phyloP scores from a whole-genome alignment of 1,140 invertebrate species.

The Bombus confusus region DNA sequence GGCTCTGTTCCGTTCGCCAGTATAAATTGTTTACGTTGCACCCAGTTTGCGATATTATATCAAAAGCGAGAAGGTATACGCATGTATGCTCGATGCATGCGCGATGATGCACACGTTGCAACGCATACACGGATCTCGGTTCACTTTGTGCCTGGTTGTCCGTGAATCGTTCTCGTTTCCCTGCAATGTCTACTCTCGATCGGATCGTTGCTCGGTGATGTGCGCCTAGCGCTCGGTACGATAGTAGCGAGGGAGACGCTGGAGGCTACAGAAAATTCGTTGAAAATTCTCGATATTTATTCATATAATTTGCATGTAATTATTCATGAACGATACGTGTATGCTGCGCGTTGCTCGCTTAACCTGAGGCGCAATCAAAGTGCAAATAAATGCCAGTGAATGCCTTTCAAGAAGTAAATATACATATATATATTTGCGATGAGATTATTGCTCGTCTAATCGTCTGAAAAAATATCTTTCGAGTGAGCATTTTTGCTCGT shows the following conservation, averaged over 20 bases:
- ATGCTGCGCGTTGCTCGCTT: conserved; percentile 4
- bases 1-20: conserved; percentile 42
- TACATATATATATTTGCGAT: background rate
- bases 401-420: conserved; percentile 10
- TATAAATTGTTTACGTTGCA: conserved; percentile 79
- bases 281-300: conserved; percentile 78
- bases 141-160: conserved; percentile 42
- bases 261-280: conserved; percentile 71
- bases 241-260: conserved; percentile 49
- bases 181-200: conserved; percentile 63
- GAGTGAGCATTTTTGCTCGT: background rate
- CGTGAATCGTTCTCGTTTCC: conserved; percentile 39
- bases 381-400: conserved; percentile 31
- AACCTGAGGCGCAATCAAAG: conserved; percentile 7
- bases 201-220: conserved; percentile 40
- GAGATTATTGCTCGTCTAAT: background rate
- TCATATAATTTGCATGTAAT: conserved; percentile 79
- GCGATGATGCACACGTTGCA: conserved; percentile 34
- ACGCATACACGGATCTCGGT: conserved; percentile 4
- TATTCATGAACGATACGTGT: conserved; percentile 63
- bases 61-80: conserved; percentile 52
- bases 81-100: conserved; percentile 37
- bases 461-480: background rate
- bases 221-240: background rate
- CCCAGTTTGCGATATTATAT: conserved; percentile 74